Evolutionary conservation across 2,113 vertebrate genomes (phyloP).

Genomic region (Thamnaconus septentrionalis): DNA sequence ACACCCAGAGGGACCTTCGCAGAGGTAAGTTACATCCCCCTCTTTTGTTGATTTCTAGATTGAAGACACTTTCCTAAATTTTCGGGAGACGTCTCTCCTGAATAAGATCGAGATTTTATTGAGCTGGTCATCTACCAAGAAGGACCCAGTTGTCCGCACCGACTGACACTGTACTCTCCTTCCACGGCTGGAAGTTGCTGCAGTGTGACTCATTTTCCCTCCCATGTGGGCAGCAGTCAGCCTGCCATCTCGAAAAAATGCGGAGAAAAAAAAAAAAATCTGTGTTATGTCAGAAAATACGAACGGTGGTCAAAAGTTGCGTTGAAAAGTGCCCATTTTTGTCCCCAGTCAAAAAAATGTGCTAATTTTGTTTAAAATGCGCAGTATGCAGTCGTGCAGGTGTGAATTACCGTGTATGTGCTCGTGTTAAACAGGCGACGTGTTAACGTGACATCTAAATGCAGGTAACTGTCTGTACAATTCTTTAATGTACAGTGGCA

Average conservation of each 20-base stretch:
- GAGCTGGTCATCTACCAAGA: not conserved
- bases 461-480: too few relatives aligned
- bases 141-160: conserved; percentile 8
- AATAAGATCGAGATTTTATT: not conserved
- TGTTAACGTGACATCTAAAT: too few relatives aligned
- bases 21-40: conserved; percentile 44
- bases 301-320: too few relatives aligned
- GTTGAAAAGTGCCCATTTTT: not conserved
- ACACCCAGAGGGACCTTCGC: conserved; percentile 28
- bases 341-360: not conserved
- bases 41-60: not conserved
- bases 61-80: not conserved
- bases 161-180: conserved; percentile 26
- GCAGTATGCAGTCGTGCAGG: too few relatives aligned
- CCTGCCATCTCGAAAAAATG: conserved; percentile 21
- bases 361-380: not conserved
- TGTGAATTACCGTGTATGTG: too few relatives aligned
- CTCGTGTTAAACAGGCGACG: too few relatives aligned
- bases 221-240: conserved; percentile 67
- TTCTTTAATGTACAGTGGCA: too few relatives aligned
- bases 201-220: conserved; percentile 79
- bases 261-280: conserved; percentile 2
- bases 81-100: not conserved
- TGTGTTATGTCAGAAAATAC: not conserved
- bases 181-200: conserved; percentile 71